Percentiles rank a stretch among this genome's conserved stretches.
These are phyloP conservation scores for Columbina picui DNA, from an alignment of 2,113 vertebrate genomes.

Conservation along the genomic window DNA sequence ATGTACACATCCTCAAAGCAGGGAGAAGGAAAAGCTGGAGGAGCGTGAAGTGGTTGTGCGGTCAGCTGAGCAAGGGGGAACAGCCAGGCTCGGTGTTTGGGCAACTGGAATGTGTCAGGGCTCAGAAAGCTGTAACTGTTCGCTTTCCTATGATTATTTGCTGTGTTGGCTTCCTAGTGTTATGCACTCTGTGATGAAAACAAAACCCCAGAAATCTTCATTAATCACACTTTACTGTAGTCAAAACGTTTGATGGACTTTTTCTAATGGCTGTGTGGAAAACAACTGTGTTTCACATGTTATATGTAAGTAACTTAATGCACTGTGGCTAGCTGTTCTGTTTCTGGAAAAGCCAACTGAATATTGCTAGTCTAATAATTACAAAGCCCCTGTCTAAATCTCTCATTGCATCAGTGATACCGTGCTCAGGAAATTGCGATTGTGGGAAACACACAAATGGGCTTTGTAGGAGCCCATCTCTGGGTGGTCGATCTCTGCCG, in stretches of 20 bases:
- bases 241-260: neutral
- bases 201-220: neutral
- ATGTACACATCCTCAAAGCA: neutral
- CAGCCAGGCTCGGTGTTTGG: fast-evolving
- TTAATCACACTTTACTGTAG: neutral
- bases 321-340: neutral
- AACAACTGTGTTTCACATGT: neutral
- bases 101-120: neutral
- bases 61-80: neutral
- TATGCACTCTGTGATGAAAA: neutral
- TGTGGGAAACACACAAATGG: neutral
- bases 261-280: neutral
- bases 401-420: neutral
- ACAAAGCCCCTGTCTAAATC: neutral
- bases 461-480: neutral
- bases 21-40: neutral
- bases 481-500: neutral
- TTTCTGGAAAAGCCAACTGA: conserved; percentile 24
- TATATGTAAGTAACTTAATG: neutral
- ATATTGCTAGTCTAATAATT: neutral
- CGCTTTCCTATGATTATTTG: neutral
- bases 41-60: neutral
- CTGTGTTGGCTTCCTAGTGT: neutral
- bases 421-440: fast-evolving
- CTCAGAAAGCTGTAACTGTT: neutral